phyloP scores from a whole-genome alignment of 1,140 invertebrate species.

The Lerema accius region DNA sequence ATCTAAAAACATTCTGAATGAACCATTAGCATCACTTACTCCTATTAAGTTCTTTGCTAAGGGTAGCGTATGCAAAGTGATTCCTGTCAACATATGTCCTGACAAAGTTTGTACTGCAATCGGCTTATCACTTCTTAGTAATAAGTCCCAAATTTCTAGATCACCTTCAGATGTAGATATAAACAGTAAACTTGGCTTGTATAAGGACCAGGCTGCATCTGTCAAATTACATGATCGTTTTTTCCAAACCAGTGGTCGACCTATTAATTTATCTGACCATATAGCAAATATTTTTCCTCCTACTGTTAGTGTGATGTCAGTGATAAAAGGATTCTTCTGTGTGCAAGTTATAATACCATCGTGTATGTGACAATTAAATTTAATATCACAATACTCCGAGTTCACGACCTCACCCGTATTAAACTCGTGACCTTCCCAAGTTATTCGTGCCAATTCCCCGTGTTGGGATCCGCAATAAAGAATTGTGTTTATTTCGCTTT shows the following conservation, averaged over 20 bases:
- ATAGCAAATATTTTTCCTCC: conserved; percentile 78
- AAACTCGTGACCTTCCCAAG: conserved; percentile 85
- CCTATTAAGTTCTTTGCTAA: conserved; percentile 81
- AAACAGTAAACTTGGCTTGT: conserved; percentile 74
- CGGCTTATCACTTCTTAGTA: conserved; percentile 71
- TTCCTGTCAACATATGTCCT: conserved; percentile 77
- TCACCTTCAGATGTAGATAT: conserved; percentile 68
- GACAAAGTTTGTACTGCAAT: conserved; percentile 72
- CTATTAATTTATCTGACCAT: conserved; percentile 63
- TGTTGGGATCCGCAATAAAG: conserved; percentile 72
- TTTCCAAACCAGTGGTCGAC: conserved; percentile 70
- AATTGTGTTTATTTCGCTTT: conserved; percentile 68
- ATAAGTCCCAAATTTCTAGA: conserved; percentile 74
- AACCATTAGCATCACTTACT: conserved; percentile 84
- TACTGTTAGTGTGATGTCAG: conserved; percentile 79
- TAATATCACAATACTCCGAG: conserved; percentile 79
- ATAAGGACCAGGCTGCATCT: conserved; percentile 69
- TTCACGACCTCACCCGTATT: conserved; percentile 83
- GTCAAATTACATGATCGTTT: conserved; percentile 67
- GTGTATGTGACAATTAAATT: conserved; percentile 83
- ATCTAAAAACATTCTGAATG: conserved; percentile 83
- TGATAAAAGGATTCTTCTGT: conserved; percentile 82
- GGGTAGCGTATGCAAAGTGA: conserved; percentile 80
- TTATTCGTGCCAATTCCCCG: conserved; percentile 81
- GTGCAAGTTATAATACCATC: conserved; percentile 85